Base-by-base conservation (phyloP, 64 coral and sea anemone species). In the Porites australiensis region DNA sequence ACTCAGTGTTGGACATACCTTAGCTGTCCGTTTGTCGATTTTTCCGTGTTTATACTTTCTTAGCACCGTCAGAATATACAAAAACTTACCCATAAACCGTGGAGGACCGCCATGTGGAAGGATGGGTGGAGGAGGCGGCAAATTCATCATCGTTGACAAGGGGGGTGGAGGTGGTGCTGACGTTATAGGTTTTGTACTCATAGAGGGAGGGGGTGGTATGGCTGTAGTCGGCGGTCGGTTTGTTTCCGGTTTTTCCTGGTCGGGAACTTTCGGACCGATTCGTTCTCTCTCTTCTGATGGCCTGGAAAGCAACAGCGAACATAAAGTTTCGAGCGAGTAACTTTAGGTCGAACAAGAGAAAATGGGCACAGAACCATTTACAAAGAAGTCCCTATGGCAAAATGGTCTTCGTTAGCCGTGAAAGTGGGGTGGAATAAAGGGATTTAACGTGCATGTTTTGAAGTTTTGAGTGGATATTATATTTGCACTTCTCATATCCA, bases 261-360 rank as follows among this genome's bases (percentile, higher is more conserved):
- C 12, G 9, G 95, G 95, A 27, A 90, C 95, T 66, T 93, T 95
- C 5, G 96, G 96, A 60, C 96, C 96, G 20, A 98, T 98, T 80
- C 94, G 69, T 88, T 98, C 96, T 74, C 89, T 90, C 45, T 98
- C 96, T 77, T 95, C 94, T 19, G 94, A 95, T 8, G 96, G 87
- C 5, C 96, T 98, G 77, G 4, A 72, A 82, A 64, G 62, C n/a
- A 58, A 83, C 27, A 91, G 54, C 27, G 27, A 37, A 37, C 27
- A 37, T 37, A 0, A 37, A 37, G 27, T 37, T 37, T 37, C 27
- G 1, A 37, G 27, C 1, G 27, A 37, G 27, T 37, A 37, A 0
- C 27, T 37, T 37, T 37, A 0, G 27, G 27, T 37, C 27, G 0
- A 37, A 37, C 27, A 37, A 37, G 27, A 37, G 27, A 37, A 37